Evolutionary conservation across 2,888 invertebrate species (phyloP), one percentile per base, ranked within the genome.

Genomic region (Chymomyza caudatula): DNA sequence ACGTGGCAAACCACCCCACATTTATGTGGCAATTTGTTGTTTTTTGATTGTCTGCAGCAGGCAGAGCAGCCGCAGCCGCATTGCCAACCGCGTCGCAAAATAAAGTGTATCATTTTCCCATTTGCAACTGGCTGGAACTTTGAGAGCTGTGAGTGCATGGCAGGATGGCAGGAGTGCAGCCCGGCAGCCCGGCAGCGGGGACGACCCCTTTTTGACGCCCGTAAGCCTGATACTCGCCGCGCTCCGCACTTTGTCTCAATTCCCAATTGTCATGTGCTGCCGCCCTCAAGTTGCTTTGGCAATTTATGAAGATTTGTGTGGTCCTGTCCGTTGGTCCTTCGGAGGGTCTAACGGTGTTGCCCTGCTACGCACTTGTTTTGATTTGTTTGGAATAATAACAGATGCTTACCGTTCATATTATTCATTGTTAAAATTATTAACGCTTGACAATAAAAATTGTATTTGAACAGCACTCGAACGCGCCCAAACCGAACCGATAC

Each of bases 21-120:
- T 86, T 88, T 88, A 85, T 88, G 88, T 87, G 88, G 88, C 90
- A 90, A 90, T 90, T 90, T 90, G 89, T 89, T 89, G 85, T 87
- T 88, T 80, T 85, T 87, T 83, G 85, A 88, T 88, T 89, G 87
- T 85, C 77, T 73, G 82, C 78, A 84, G 84, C 77, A 76, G 82
- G 80, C 83, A 49, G 29, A 20, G 63, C 19, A n/a, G 47, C 29
- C 53, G 44, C 6, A n/a, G 17, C 19, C 55, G 23, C 3, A 20
- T 63, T 63, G 58, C 13, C 5, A 44, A 37, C 44, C 60, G 29
- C 55, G 51, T 51, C 19, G 51, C 51, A 17, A 87, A 87, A 87
- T 83, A 88, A 88, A 90, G 89, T 89, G 89, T 90, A 88, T 88
- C 88, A 88, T 88, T 88, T 88, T 87, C 87, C 78, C 86, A 87